Evolutionary conservation across 2,113 vertebrate species (phyloP).

Genomic region (Eleginops maclovinus): DNA sequence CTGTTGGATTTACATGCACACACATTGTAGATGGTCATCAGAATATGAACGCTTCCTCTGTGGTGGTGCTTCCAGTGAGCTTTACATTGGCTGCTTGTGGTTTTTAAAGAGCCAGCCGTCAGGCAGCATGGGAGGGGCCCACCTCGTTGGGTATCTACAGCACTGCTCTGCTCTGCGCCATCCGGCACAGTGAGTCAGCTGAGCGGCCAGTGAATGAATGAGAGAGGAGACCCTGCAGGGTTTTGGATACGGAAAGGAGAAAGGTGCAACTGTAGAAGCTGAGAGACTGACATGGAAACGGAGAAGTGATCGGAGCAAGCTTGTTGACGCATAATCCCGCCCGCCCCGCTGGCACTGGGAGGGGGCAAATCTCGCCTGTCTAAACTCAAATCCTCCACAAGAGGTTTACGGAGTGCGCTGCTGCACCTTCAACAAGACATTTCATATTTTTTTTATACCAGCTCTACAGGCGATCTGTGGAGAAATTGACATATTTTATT

Average conservation of each 20-base stretch:
- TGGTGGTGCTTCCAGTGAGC: constrained; percentile 37
- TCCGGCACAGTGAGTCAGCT: constrained; percentile 74
- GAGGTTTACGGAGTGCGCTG: constrained; percentile 69
- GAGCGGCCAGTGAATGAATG: constrained; percentile 39
- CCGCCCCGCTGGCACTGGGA: constrained; percentile 73
- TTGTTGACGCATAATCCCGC: constrained; percentile 81
- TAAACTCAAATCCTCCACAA: constrained; percentile 76
- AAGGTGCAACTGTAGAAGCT: constrained; percentile 11
- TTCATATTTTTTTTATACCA: not conserved
- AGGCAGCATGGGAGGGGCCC: constrained; percentile 76
- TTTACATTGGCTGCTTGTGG: constrained; percentile 51
- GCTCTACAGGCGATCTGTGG: not conserved
- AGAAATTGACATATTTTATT: not conserved
- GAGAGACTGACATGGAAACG: constrained; percentile 55
- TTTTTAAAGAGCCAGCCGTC: constrained; percentile 60
- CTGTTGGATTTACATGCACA: constrained; percentile 28
- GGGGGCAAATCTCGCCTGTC: constrained; percentile 71
- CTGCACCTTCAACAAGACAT: constrained; percentile 40
- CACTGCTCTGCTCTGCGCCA: constrained; percentile 57
- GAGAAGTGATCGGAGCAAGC: constrained; percentile 69
- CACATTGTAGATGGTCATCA: constrained; percentile 40
- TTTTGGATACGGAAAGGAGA: constrained; percentile 18
- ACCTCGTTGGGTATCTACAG: constrained; percentile 41
- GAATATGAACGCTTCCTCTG: constrained; percentile 35
- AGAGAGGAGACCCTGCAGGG: constrained; percentile 13